Evolutionary conservation across 2,797 vertebrate genomes (phyloP), one percentile per base, ranked within the genome.

Genomic region (Halcyon badia): DNA sequence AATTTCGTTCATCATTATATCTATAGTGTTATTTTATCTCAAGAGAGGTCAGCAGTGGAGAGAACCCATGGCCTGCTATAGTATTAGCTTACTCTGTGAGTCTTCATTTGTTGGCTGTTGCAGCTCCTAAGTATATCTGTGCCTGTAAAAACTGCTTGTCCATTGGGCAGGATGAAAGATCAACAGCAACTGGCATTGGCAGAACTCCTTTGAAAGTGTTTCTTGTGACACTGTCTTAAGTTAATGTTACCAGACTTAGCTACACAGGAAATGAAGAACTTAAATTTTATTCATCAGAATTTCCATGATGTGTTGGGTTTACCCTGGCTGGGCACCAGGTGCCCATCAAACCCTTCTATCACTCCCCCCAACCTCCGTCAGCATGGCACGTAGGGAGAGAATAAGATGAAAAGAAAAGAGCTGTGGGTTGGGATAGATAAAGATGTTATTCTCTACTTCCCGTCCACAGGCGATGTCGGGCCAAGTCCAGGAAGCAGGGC

Each of bases 91-190:
- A 6, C 44, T 72, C 61, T 30, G 31, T 3, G n/a, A 35, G 9
- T 51, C 33, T 81, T 46, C 26, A 4, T 24, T 16, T 37, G 2
- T 9, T 25, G 12, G 6, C 49, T 65, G 19, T 52, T 37, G 8
- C 5, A 24, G 35, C 49, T 31, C 4, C 37, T 22, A 30, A 11
- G 16, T 8, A 1, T 39, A 4, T 10, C 18, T 15, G 0, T 17
- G 17, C 48, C 14, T 61, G 30, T n/a, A 58, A 39, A 39, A 60
- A 13, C 54, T 8, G 15, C 35, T 44, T 11, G 8, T 33, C 65
- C 18, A 0, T 11, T 10, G 22, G 48, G 48, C 21, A 8, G 20
- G 20, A 12, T 46, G 21, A 26, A 28, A 6, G 54, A 37, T 8
- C 7, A 33, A 37, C 14, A 22, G 25, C 51, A 42, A 4, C 58